These are phyloP conservation scores for Tillus elongatus DNA, from an alignment of 2,888 invertebrate species.

Conservation along the genomic window DNA sequence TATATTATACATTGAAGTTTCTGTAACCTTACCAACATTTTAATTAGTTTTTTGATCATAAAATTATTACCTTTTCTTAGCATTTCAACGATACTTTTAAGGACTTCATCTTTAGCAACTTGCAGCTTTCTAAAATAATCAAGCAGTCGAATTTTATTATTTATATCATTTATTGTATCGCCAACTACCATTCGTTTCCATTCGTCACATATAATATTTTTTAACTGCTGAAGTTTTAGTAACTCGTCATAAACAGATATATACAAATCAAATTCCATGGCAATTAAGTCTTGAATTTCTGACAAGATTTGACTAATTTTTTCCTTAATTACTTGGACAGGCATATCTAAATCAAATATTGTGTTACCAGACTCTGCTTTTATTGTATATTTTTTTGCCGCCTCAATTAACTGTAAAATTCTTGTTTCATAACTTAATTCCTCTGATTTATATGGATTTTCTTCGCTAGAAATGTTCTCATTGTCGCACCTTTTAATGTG, in stretches of 20 bases:
- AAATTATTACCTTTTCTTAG: slow-evolving; percentile 28
- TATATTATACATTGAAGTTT: slow-evolving; percentile 34
- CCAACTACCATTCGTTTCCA: slow-evolving; percentile 33
- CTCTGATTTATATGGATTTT: slow-evolving; percentile 7
- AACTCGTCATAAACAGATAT: slow-evolving; percentile 29
- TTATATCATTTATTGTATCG: slow-evolving; percentile 27
- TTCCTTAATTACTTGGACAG: slow-evolving; percentile 30
- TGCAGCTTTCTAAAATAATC: slow-evolving; percentile 33
- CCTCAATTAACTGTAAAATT: slow-evolving; percentile 28
- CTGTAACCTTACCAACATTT: slow-evolving; percentile 32
- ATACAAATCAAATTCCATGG: slow-evolving; percentile 30
- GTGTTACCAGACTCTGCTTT: slow-evolving; percentile 14
- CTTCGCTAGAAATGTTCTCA: not conserved
- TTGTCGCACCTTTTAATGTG: not conserved
- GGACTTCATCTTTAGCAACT: slow-evolving; percentile 25
- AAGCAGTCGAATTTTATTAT: slow-evolving; percentile 29
- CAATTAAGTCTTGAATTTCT: slow-evolving; percentile 32
- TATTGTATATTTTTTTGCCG: slow-evolving; percentile 24
- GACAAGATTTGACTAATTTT: slow-evolving; percentile 29
- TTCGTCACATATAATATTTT: slow-evolving; percentile 29
- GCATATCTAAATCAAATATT: slow-evolving; percentile 17
- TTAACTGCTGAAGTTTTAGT: slow-evolving; percentile 31
- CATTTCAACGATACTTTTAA: slow-evolving; percentile 22
- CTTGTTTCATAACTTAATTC: slow-evolving; percentile 5
- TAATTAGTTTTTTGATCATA: slow-evolving; percentile 29